Evolutionary conservation across 2,888 invertebrate species (phyloP), one percentile per base, ranked within the genome.

Genomic region (Melinaea menophilus): DNA sequence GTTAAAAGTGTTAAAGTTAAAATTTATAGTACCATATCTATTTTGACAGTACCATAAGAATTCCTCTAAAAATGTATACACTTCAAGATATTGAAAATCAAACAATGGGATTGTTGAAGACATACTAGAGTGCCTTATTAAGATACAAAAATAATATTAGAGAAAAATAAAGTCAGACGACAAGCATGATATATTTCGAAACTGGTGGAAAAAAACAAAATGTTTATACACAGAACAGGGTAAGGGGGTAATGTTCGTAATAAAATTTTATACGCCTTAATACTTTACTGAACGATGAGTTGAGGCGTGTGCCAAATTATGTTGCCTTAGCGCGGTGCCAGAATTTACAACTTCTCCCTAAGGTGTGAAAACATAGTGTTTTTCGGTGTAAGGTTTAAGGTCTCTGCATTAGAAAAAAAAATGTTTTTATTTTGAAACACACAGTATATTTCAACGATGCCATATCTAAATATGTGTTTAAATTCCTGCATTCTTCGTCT

Each of bases 251-350:
- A 86, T 82, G 86, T 72, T 75, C 73, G 80, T 88, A 86, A 90
- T 89, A 90, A 90, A 88, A 89, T 90, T 89, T 90, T 86, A 89
- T 87, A 84, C 83, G 82, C 86, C 86, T 85, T 87, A 86, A 88
- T 89, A 89, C 89, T 89, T 88, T 80, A 84, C 77, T 78, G 78
- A 85, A 84, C 85, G 87, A 89, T 85, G 88, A 88, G 87, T 81
- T 81, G 85, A 84, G 83, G 84, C 83, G 83, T 85, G 84, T 86
- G 86, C 82, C 82, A 88, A 87, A 86, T 90, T 84, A 86, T 86
- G 81, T 85, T 81, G 79, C 73, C 77, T 76, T 76, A 76, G 73
- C 72, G 75, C 70, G 75, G 76, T 77, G 75, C 76, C 72, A 70
- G 76, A 86, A 80, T 86, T 87, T 86, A 87, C 80, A 80, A 75